Base-by-base conservation (phyloP, 2,888 invertebrate species). In the Chloromyia formosa region DNA sequence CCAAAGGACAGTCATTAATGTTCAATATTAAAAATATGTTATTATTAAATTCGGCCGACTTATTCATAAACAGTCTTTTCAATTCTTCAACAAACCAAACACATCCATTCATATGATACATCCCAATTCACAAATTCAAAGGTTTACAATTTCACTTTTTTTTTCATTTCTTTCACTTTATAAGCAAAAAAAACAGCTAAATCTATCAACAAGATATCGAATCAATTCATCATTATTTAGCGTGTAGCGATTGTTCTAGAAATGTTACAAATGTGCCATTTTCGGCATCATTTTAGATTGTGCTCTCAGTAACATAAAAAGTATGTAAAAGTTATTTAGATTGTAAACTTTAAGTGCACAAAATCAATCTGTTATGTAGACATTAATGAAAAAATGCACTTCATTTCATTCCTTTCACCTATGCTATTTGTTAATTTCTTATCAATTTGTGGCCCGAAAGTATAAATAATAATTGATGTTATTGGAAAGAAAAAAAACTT, bases 41-140 rank as follows among this genome's bases (percentile, higher is more conserved):
- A 53, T 49, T 53, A 20, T 68, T 74, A 74, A 68, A 66, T 74
- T 74, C 40, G 53, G 66, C 74, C 68, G 66, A 74, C 53, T 58
- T 68, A 42, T 42, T 54, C 74, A 74, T 74, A 66, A 74, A 74
- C 54, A 58, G 14, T 27, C n/a, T 23, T 27, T 69, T 27, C 60
- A 22, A 27, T 4, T 10, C 53, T 53, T 16, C 23, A 14, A 3
- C 27, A 27, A 23, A 27, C 22, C 27, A 27, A 22, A 60, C 16
- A 16, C 3, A 62, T 22, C 9, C 62, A 62, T 40, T 62, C 40
- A 3, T n/a, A 49, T 49, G n/a, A n/a, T 49, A 49, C 10, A n/a
- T 49, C 12, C 49, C 12, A 49, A 49, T 49, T 42, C 5, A 9
- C 42, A 42, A 9, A 42, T 42, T 49, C 49, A 5, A 49, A 12